phyloP scores from a whole-genome alignment of 2,797 vertebrate species.

The Dicrostonyx torquatus region DNA sequence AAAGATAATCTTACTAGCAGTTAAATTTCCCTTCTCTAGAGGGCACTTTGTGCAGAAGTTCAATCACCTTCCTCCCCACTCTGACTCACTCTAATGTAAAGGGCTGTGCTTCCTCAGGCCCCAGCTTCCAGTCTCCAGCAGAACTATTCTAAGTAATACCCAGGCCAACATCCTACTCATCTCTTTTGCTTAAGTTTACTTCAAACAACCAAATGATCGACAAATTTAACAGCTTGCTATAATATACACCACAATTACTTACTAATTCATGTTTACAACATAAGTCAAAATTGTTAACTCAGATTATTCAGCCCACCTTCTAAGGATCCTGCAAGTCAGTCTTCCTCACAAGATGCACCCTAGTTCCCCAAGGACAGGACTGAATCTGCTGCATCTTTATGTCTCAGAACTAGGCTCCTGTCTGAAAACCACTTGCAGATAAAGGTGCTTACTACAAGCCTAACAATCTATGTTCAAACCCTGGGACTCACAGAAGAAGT shows the following conservation, averaged over 20 bases:
- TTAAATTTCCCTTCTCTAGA: conserved; percentile 50
- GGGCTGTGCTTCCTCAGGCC: background rate
- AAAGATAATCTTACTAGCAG: conserved; percentile 11
- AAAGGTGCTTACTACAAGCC: background rate
- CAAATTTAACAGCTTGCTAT: background rate
- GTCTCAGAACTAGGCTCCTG: conserved; percentile 19
- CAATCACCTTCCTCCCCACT: conserved; percentile 12
- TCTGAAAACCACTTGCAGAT: conserved; percentile 25
- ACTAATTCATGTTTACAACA: conserved; percentile 18
- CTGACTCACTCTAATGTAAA: background rate
- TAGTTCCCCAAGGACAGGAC: background rate
- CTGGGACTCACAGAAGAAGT: background rate
- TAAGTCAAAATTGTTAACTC: conserved; percentile 42
- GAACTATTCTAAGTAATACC: background rate
- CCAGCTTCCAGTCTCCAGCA: background rate
- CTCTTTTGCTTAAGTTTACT: conserved; percentile 38
- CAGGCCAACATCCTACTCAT: conserved; percentile 16
- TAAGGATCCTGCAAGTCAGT: background rate
- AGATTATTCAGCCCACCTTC: background rate
- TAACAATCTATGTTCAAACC: background rate
- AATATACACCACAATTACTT: conserved; percentile 16
- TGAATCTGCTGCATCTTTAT: background rate
- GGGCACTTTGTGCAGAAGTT: conserved; percentile 54
- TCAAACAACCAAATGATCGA: conserved; percentile 29
- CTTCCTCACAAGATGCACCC: conserved; percentile 31